Conservation (phyloP, 2,797 vertebrate species). For the Pseudochromis fuscus region DNA sequence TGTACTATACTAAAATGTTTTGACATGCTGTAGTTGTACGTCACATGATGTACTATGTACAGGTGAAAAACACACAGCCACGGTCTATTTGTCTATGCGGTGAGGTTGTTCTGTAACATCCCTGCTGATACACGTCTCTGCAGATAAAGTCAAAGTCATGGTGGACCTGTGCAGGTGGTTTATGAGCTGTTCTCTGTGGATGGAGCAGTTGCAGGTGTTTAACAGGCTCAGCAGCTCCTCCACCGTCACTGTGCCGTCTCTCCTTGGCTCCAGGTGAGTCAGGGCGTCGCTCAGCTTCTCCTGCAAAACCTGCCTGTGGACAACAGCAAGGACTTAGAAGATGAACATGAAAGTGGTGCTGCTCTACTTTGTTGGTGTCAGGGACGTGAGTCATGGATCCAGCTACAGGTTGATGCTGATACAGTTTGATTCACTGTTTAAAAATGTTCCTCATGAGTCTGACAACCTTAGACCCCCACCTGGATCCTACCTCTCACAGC, state of each 20-base stretch:
- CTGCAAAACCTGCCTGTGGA: slow-evolving; percentile 18
- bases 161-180: slow-evolving; percentile 32
- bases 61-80: too few relatives aligned
- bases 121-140: not conserved
- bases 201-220: not conserved
- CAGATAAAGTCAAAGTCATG: not conserved
- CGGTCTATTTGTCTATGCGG: too few relatives aligned
- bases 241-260: slow-evolving; percentile 35
- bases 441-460: too few relatives aligned
- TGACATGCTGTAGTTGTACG: too few relatives aligned
- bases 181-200: slow-evolving; percentile 25
- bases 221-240: slow-evolving; percentile 45
- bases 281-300: slow-evolving; percentile 1
- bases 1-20: too few relatives aligned
- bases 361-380: not conserved
- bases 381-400: too few relatives aligned
- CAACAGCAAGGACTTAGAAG: not conserved
- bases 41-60: too few relatives aligned
- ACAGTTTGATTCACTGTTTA: too few relatives aligned
- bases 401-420: too few relatives aligned
- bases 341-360: not conserved
- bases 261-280: not conserved
- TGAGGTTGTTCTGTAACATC: not conserved
- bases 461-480: too few relatives aligned
- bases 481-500: too few relatives aligned